Percentiles rank a stretch among this genome's conserved stretches.
phyloP scores from a whole-genome alignment of 2,113 vertebrate species.

The Zosterops lateralis region DNA sequence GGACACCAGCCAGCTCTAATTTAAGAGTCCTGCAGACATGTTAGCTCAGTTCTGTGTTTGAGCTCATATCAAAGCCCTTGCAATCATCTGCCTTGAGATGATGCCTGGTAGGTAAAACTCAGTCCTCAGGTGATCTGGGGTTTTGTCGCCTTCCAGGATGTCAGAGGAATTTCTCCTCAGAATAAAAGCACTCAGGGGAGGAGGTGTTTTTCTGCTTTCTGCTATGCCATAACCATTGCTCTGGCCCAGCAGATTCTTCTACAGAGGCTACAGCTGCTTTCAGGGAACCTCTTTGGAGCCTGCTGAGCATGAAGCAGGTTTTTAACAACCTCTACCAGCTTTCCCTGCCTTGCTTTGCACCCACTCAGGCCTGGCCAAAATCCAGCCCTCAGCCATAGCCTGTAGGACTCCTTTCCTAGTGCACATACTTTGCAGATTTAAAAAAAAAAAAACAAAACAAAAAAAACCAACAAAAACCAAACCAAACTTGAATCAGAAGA shows the following conservation, averaged over 20 bases:
- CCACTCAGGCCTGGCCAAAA: background rate
- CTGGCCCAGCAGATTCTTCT: background rate
- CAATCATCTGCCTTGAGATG: background rate
- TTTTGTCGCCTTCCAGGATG: background rate
- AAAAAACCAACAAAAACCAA: too few relatives aligned
- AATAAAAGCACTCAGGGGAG: background rate
- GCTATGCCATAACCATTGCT: background rate
- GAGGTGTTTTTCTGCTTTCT: background rate
- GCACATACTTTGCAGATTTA: background rate
- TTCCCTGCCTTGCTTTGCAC: background rate
- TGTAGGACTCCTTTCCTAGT: background rate
- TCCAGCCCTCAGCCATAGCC: background rate
- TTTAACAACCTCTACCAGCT: background rate
- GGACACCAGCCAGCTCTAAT: constrained; percentile 7
- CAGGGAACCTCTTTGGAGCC: background rate
- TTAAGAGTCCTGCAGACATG: constrained; percentile 44
- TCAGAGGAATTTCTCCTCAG: background rate
- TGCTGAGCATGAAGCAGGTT: background rate
- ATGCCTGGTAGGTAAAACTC: constrained; percentile 37
- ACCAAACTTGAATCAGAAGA: background rate
- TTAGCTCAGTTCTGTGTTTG: constrained; percentile 33
- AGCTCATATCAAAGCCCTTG: constrained; percentile 41
- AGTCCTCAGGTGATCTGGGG: background rate
- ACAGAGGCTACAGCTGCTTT: background rate
- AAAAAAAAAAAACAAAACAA: background rate